phyloP scores from a whole-genome alignment of 2,113 vertebrate genomes.

The Gracilinanus agilis region DNA sequence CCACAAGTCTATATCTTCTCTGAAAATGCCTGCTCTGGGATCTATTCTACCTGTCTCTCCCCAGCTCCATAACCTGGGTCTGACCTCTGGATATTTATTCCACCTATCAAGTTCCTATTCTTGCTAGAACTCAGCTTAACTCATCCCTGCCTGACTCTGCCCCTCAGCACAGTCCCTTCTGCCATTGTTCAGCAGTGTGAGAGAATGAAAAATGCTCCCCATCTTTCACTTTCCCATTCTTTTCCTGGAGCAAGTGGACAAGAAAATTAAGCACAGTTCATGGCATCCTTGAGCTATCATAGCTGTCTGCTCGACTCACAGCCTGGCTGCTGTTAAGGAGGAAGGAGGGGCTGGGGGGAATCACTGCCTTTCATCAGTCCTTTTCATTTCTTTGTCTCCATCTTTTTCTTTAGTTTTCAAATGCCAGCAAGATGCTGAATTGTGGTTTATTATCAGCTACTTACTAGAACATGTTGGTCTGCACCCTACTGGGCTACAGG shows the following conservation, averaged over 20 bases:
- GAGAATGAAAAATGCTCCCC: not conserved
- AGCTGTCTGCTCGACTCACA: slow-evolving; percentile 8
- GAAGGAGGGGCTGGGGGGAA: not conserved
- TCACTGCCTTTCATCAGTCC: not conserved
- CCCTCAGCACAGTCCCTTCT: not conserved
- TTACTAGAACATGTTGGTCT: slow-evolving; percentile 5
- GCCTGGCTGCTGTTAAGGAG: not conserved
- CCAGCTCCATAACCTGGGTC: not conserved
- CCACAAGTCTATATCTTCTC: not conserved
- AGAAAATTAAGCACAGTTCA: slow-evolving; percentile 24
- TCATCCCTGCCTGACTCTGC: not conserved
- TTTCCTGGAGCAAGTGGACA: not conserved
- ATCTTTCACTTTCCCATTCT: slow-evolving; percentile 28
- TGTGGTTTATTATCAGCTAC: slow-evolving; percentile 1
- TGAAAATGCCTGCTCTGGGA: not conserved
- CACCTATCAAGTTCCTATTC: not conserved
- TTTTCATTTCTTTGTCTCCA: slow-evolving; percentile 6
- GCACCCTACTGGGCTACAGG: slow-evolving; percentile 10
- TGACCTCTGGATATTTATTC: not conserved
- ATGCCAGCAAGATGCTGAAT: slow-evolving; percentile 15
- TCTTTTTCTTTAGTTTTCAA: slow-evolving; percentile 27
- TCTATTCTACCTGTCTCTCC: not conserved
- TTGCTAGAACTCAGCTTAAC: not conserved
- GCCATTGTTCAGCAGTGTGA: not conserved
- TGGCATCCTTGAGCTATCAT: not conserved